Evolutionary conservation across 2,888 invertebrate species (phyloP), one percentile per base, ranked within the genome.

Genomic region (Rotaria socialis): DNA sequence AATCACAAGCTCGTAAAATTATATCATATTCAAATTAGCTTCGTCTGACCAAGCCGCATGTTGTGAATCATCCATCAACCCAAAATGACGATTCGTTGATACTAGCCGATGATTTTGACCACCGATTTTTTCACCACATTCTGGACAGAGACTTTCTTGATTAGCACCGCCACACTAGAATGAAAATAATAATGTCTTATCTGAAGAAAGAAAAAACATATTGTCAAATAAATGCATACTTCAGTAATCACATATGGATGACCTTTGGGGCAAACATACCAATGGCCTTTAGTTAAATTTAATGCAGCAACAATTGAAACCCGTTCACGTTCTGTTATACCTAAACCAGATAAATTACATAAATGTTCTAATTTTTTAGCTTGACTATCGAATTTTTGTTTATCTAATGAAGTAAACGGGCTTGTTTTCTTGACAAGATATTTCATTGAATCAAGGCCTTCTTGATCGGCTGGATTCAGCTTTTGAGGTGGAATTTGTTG

Each of bases 191-290:
- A 24, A 55, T 22, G 5, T 10, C n/a, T 60, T 60, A 24, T 11
- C 7, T 60, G 27, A 35, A 41, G 16, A 27, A 35, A 8, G 22
- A 2, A 14, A 14, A 8, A 27, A 27, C 2, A 35, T 35, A 35
- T 35, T 35, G 1, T 35, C 35, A 35, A 35, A 16, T 67, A 6
- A 67, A 67, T 19, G n/a, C 35, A 67, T 67, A 67, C 67, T 85
- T 88, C 88, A 52, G 74, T 75, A 56, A 86, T 86, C 16, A 80
- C 58, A 52, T 86, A 86, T 27, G 85, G 52, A 84, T 85, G 84
- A 90, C 91, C 94, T 88, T 94, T 94, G 0, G 93, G 93, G 90
- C 94, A 94, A 89, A 93, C 93, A 90, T 92, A 94, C 94, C 94
- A 94, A 89, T 93, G 93, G 0, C 94, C 94, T 84, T 92, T 91